phyloP scores from a whole-genome alignment of 2,888 invertebrate genomes.

The Drosophila maculinotata region DNA sequence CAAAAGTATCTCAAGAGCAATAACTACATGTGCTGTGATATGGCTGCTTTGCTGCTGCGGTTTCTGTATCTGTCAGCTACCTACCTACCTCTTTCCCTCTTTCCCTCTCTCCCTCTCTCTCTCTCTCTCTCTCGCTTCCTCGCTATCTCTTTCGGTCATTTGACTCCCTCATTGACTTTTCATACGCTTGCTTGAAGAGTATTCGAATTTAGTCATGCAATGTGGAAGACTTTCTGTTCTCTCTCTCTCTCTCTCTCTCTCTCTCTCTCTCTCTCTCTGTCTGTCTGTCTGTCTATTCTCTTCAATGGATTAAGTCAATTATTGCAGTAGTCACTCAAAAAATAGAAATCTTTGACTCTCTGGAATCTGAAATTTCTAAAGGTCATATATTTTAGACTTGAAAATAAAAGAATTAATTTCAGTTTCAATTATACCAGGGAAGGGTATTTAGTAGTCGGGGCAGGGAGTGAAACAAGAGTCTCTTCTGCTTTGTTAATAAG shows the following conservation, averaged over 20 bases:
- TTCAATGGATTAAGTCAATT: too few relatives aligned
- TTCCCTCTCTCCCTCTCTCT: neutral
- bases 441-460: constrained; percentile 20
- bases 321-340: too few relatives aligned
- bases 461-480: neutral
- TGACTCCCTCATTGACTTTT: constrained; percentile 31
- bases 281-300: neutral
- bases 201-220: neutral
- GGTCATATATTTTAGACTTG: too few relatives aligned
- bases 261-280: neutral
- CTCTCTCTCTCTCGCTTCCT: neutral
- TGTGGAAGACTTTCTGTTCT: neutral
- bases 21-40: constrained; percentile 59
- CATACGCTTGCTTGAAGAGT: neutral
- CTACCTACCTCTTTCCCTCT: constrained; percentile 24
- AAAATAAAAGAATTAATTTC: too few relatives aligned
- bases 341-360: too few relatives aligned
- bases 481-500: constrained; percentile 40
- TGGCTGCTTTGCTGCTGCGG: constrained; percentile 57
- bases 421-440: neutral
- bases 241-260: neutral
- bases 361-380: too few relatives aligned
- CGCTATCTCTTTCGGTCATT: neutral
- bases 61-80: constrained; percentile 68
- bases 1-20: constrained; percentile 80